Base-by-base conservation (phyloP, 2,113 vertebrate genomes). In the Neodon shergylaensis region DNA sequence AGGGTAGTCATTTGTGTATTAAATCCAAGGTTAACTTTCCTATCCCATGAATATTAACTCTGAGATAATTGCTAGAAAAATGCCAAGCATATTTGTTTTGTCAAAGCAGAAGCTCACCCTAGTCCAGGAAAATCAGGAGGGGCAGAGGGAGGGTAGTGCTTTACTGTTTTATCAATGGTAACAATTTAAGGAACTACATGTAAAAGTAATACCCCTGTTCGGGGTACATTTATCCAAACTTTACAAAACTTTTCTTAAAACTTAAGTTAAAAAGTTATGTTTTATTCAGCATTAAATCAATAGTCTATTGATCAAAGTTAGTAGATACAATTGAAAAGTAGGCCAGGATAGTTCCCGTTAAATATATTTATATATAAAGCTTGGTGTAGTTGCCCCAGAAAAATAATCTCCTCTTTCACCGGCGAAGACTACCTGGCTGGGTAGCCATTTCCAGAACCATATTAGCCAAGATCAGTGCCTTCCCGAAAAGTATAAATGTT, bases 251-350 rank as follows among this genome's bases (percentile, higher is more conserved):
- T 1, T 28, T 83, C 70, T 36, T 24, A 70, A 54, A 39, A 54
- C 26, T 31, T 24, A 47, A 47, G 16, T 68, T 49, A n/a, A 16
- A 49, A 70, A 47, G 61, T 70, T 52, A 28, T 10, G 6, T 92
- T 84, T 7, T 77, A 91, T 93, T 96, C 39, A 66, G 12, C 82
- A 44, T 68, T 73, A 0, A 0, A 63, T 22, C 54, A 24, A 26
- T 61, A 70, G 79, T 94, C 49, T 61, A 88, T 33, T 89, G 83
- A 73, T 47, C 73, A 26, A 31, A 84, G 39, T 31, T 8, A 77
- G 24, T 92, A 49, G 49, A 14, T 65, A 66, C 22, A 97, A 90
- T 3, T 86, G 26, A 92, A 92, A 95, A 14, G 66, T 54, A 39
- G 22, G 44, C 3, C 61, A 33, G 36, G 49, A 31, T 16, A 77